These are phyloP conservation scores for Xiphophorus birchmanni DNA, from an alignment of 2,797 vertebrate genomes.

Conservation along the genomic window DNA sequence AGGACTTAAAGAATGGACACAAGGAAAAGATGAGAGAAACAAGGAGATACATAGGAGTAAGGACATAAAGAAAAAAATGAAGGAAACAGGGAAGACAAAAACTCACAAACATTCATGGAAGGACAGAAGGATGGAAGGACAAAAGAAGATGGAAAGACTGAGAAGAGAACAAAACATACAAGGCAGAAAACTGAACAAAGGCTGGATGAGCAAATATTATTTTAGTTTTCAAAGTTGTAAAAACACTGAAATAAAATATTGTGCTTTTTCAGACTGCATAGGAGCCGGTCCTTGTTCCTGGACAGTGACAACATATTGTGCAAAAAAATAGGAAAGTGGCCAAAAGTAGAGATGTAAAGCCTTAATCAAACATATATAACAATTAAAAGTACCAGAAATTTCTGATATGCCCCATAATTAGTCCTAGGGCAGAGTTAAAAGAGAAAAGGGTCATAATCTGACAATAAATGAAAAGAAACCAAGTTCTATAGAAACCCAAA, in stretches of 20 bases:
- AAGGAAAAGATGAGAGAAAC: neutral
- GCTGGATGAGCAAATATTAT: neutral
- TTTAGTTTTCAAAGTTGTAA: neutral
- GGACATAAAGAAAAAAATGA: neutral
- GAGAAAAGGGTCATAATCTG: neutral
- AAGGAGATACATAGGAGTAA: neutral
- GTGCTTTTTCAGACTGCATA: neutral
- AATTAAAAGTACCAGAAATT: neutral
- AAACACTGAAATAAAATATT: neutral
- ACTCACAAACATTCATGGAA: neutral
- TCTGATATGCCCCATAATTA: neutral
- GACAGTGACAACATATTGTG: neutral
- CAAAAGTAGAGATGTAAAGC: neutral
- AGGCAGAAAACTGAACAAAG: neutral
- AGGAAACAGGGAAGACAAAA: neutral
- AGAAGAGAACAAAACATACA: neutral
- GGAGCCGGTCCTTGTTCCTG: neutral
- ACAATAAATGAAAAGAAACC: neutral
- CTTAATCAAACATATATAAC: neutral
- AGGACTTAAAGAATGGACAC: neutral
- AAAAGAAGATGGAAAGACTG: neutral
- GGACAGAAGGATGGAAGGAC: neutral
- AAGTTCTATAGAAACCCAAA: neutral
- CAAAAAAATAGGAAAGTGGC: neutral
- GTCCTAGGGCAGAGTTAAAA: neutral